These are phyloP conservation scores for Tortrix viridana DNA, from an alignment of 2,888 invertebrate species.

Conservation along the genomic window DNA sequence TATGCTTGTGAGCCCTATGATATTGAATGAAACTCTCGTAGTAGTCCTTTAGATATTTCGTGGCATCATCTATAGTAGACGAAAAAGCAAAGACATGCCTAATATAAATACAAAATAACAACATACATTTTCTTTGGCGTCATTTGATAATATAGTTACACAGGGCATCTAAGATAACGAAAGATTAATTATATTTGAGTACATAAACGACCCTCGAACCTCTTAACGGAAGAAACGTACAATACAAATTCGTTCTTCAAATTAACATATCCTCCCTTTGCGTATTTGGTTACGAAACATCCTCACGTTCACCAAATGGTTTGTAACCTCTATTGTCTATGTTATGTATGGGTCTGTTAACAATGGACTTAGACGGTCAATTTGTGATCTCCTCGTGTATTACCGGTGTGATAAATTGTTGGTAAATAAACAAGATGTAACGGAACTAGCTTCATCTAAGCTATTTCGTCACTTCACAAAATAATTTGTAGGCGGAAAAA, in stretches of 20 bases:
- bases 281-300: conserved; percentile 47
- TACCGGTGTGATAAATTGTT: conserved; percentile 9
- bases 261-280: conserved; percentile 42
- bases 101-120: too few species aligned
- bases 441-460: too few species aligned
- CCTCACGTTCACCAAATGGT: conserved; percentile 50
- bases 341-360: conserved; percentile 46
- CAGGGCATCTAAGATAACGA: conserved; percentile 22
- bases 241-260: conserved; percentile 31
- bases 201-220: conserved; percentile 9
- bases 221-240: conserved; percentile 26
- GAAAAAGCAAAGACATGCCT: too few species aligned
- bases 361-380: conserved; percentile 48
- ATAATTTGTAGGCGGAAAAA: too few species aligned
- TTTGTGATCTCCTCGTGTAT: conserved; percentile 37
- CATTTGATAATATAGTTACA: not conserved
- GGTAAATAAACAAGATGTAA: not conserved
- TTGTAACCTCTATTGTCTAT: conserved; percentile 50
- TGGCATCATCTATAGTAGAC: too few species aligned
- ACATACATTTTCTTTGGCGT: too few species aligned
- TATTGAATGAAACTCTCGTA: too few species aligned
- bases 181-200: conserved; percentile 14
- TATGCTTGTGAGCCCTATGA: too few species aligned
- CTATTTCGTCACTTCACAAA: too few species aligned
- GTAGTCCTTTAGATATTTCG: too few species aligned